Base-by-base conservation (phyloP, 2,888 invertebrate genomes). In the Agrenia bidenticulata region DNA sequence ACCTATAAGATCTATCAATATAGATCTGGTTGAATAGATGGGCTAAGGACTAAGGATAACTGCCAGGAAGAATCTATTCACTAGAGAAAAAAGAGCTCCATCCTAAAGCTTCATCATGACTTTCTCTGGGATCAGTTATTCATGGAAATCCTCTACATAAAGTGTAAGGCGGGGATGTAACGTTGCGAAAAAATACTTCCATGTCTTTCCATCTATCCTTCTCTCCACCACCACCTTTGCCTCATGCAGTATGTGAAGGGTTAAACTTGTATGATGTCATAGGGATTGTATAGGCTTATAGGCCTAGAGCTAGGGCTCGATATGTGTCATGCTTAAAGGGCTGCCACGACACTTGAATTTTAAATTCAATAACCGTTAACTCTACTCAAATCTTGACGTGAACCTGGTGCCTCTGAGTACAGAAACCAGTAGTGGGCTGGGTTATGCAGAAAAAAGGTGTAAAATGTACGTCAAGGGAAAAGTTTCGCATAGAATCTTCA, bases 131-230 rank as follows among this genome's bases (percentile, higher is more conserved):
- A 23, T 61, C 61, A 61, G 61, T 54, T 61, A 61, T 61, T 61
- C 61, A 61, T 61, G 54, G 50, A 61, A 61, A 61, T 53, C 61
- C 54, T 54, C 19, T 41, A 54, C 53, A 61, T 61, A 61, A 61
- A 60, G 51, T 50, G 39, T 49, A 51, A 49, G 45, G 45, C 19
- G 45, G n/a, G 39, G n/a, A 45, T 15, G 45, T 45, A 15, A 45
- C 45, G 5, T 19, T 45, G 45, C 17, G 45, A 45, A 19, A 45
- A 15, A 17, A 45, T 45, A 45, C 7, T 17, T 45, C 17, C n/a
- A 4, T 19, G 5, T 19, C 45, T 45, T 45, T 15, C 45, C 45
- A 4, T 45, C 4, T n/a, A 4, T 5, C 45, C 45, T 15, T 45
- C 4, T n/a, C 19, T 5, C 45, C 45, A 45, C 19, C 19, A 45